These are phyloP conservation scores for Rhadina sibilatrix DNA, from an alignment of 2,113 vertebrate species.

Conservation along the genomic window DNA sequence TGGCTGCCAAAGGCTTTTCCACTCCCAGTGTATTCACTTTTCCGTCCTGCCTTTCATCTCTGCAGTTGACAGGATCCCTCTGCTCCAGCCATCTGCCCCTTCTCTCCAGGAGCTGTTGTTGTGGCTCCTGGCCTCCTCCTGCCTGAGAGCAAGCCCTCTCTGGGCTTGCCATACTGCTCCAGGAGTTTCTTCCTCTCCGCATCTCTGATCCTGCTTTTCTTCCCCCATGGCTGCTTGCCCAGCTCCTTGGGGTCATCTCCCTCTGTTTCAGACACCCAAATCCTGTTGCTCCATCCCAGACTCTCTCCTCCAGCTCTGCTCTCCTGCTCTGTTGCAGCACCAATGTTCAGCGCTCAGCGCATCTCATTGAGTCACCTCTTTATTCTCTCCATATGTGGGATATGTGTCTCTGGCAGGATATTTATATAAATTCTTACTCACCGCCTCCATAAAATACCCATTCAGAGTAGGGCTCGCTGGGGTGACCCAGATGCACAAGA, in stretches of 20 bases:
- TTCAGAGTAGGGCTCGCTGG: conserved; percentile 44
- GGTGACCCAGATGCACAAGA: conserved; percentile 67
- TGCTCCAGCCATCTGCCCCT: neutral
- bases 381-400: conserved; percentile 51
- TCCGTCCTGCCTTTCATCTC: conserved; percentile 4
- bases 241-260: neutral
- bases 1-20: neutral
- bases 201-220: neutral
- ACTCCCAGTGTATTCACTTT: neutral
- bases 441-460: conserved; percentile 65
- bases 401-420: conserved; percentile 40
- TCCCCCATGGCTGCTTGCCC: neutral
- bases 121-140: neutral
- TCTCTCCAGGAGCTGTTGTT: neutral
- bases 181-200: neutral
- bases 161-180: neutral
- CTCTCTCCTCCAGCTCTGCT: neutral
- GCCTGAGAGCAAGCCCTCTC: neutral
- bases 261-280: neutral
- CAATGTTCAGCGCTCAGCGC: accelerated
- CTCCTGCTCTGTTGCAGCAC: neutral
- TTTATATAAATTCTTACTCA: conserved; percentile 64
- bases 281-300: neutral
- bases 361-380: neutral
- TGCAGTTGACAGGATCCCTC: neutral